These are phyloP conservation scores for Amphibalanus amphitrite DNA, from an alignment of 1,140 invertebrate species.

Conservation along the genomic window DNA sequence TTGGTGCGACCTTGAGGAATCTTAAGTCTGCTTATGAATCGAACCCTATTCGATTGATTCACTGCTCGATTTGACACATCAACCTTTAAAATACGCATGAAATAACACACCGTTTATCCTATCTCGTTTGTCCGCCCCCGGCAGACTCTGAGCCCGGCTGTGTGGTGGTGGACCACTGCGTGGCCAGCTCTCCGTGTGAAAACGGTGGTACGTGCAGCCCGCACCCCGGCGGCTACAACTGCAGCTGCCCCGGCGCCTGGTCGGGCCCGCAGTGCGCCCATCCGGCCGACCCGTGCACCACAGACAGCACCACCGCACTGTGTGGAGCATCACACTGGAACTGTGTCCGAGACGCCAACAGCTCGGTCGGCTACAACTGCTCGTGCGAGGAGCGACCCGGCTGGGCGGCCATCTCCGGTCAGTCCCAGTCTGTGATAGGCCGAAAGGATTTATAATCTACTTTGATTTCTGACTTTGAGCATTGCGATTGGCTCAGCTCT, in stretches of 20 bases:
- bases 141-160: background rate
- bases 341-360: background rate
- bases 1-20: no score
- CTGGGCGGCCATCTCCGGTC: background rate
- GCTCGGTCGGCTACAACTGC: background rate
- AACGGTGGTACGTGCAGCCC: conserved; percentile 57
- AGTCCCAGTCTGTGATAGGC: background rate
- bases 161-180: background rate
- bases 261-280: background rate
- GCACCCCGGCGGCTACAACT: background rate
- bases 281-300: background rate
- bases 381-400: background rate
- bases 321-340: background rate
- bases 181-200: conserved; percentile 53
- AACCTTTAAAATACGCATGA: no score
- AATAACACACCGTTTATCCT: no score
- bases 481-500: no score
- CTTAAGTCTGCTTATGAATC: no score
- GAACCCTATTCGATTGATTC: no score
- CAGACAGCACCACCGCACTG: background rate
- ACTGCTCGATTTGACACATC: no score
- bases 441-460: no score
- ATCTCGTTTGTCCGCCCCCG: no score
- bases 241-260: background rate
- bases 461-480: no score